phyloP scores from a whole-genome alignment of 2,888 invertebrate species.

The Caenorhabditis becei region DNA sequence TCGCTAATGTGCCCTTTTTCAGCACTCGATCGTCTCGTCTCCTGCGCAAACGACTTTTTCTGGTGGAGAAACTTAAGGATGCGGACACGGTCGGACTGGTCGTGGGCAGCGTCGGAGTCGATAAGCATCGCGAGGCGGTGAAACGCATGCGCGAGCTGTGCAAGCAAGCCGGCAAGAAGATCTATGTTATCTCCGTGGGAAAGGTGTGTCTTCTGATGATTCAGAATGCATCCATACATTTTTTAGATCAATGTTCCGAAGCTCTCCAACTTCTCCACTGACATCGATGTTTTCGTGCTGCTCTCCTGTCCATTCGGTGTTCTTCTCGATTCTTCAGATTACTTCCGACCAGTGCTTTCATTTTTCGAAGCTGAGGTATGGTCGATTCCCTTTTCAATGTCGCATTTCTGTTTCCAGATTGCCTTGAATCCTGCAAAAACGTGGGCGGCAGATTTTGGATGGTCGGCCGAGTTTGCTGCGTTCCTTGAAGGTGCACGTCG shows the following conservation, averaged over 20 bases:
- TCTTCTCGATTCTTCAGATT: constrained; percentile 87
- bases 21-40: constrained; percentile 69
- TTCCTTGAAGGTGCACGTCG: constrained; percentile 68
- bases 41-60: constrained; percentile 89
- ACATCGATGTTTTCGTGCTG: constrained; percentile 92
- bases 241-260: constrained; percentile 89
- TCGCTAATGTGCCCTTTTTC: constrained; percentile 48
- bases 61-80: constrained; percentile 94
- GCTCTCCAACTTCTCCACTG: constrained; percentile 92
- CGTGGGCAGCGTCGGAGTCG: constrained; percentile 92
- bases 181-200: constrained; percentile 93
- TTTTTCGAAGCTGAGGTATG: constrained; percentile 91
- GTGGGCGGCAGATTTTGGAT: constrained; percentile 73
- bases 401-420: constrained; percentile 29
- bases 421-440: constrained; percentile 65
- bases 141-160: constrained; percentile 84
- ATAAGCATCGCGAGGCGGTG: constrained; percentile 84
- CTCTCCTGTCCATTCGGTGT: constrained; percentile 94
- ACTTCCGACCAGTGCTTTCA: constrained; percentile 92
- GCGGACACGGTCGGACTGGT: constrained; percentile 90
- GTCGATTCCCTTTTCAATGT: neutral
- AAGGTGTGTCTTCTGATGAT: constrained; percentile 85
- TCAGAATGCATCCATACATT: neutral
- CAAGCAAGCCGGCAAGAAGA: constrained; percentile 89
- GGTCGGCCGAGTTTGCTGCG: constrained; percentile 77